Percentiles rank a stretch among this genome's conserved stretches.
These are phyloP conservation scores for Python bivittatus DNA, from an alignment of 2,113 vertebrate genomes.

Conservation along the genomic window DNA sequence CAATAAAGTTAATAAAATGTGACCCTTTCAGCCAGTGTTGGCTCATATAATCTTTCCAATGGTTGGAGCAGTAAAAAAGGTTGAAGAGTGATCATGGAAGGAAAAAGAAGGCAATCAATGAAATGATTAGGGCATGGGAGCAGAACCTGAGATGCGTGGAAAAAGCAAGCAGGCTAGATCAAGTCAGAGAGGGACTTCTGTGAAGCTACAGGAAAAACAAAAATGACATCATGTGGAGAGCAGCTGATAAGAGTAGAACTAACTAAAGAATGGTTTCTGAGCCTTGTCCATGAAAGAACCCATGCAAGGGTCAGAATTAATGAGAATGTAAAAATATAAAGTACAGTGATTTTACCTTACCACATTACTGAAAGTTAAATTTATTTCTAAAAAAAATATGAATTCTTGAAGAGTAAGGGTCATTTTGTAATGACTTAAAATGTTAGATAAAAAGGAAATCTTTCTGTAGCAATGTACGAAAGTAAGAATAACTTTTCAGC, in stretches of 20 bases:
- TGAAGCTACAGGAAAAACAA: not conserved
- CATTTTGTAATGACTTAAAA: conserved; percentile 53
- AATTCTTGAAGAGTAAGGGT: conserved; percentile 44
- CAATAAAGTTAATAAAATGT: not conserved
- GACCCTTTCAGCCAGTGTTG: not conserved
- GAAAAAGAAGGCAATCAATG: not conserved
- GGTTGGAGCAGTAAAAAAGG: not conserved
- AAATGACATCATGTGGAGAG: not conserved
- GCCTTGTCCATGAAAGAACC: not conserved
- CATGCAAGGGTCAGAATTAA: not conserved
- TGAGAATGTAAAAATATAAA: not conserved
- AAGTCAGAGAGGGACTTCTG: not conserved
- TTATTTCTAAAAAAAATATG: conserved; percentile 50
- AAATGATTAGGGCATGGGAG: not conserved
- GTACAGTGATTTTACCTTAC: conserved; percentile 16
- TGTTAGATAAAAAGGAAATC: conserved; percentile 33
- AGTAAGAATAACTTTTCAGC: conserved; percentile 60
- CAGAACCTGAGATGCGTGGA: not conserved
- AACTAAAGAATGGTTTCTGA: not conserved
- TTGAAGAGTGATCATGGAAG: not conserved
- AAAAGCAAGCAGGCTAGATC: not conserved
- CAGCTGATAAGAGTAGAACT: not conserved
- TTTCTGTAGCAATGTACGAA: conserved; percentile 45
- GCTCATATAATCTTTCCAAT: not conserved
- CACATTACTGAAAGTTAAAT: conserved; percentile 37